Base-by-base conservation (phyloP, 2,888 invertebrate species). In the Adela reaumurella region DNA sequence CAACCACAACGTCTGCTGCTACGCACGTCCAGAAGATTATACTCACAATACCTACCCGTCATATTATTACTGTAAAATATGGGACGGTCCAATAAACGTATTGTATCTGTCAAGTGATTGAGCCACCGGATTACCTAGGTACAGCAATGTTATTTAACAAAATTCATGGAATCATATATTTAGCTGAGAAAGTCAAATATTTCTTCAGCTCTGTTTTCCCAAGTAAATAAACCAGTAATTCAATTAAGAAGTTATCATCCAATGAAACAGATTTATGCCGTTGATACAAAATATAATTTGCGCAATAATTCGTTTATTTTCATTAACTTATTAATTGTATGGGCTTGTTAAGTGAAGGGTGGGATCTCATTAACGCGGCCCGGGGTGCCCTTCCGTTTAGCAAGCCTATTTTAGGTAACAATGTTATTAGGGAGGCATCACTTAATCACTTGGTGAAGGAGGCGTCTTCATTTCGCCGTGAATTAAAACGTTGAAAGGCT, bases 61-160 rank as follows among this genome's bases (percentile, higher is more conserved):
- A n/a, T n/a, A n/a, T n/a, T n/a, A n/a, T n/a, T n/a, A n/a, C n/a
- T n/a, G n/a, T n/a, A 24, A 24, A 50, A 45, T 43, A 35, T 50
- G 49, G 49, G 47, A 49, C 46, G 49, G 52, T 47, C 49, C 46
- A 45, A 53, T 54, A 49, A 48, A 19, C 49, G 49, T 53, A 49
- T 50, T 16, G 35, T 29, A 46, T n/a, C n/a, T n/a, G n/a, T n/a
- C n/a, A n/a, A n/a, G n/a, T n/a, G n/a, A n/a, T n/a, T n/a, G n/a
- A n/a, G n/a, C n/a, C n/a, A n/a, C n/a, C n/a, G n/a, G n/a, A n/a
- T n/a, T n/a, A n/a, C n/a, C n/a, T n/a, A n/a, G n/a, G n/a, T n/a
- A n/a, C n/a, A n/a, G n/a, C n/a, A n/a, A n/a, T n/a, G n/a, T n/a
- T n/a, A n/a, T n/a, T n/a, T n/a, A n/a, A 47, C 17, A 45, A 45